A percentile compares a stretch with the other conserved stretches of the same genome.
phyloP scores from a whole-genome alignment of 2,888 invertebrate genomes.

The Liopterus haemorrhoidalis region DNA sequence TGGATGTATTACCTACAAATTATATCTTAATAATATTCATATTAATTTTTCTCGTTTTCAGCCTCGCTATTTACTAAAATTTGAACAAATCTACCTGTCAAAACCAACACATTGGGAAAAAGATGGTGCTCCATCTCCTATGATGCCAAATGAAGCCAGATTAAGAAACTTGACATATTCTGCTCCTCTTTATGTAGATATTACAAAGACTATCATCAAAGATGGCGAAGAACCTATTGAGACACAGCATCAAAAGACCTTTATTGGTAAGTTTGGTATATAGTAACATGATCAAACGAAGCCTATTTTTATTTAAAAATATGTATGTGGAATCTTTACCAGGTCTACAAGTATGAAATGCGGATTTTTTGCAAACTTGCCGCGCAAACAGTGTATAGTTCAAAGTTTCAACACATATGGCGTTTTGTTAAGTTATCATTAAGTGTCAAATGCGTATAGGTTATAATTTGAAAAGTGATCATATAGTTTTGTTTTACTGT shows the following conservation, averaged over 20 bases:
- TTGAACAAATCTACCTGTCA: slow-evolving; percentile 97
- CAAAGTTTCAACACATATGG: too few relatives aligned
- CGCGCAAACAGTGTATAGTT: too few relatives aligned
- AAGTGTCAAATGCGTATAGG: too few relatives aligned
- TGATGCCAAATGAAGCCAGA: slow-evolving; percentile 99
- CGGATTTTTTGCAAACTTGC: too few relatives aligned
- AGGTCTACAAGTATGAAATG: too few relatives aligned
- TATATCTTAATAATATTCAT: too few relatives aligned
- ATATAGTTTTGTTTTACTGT: too few relatives aligned
- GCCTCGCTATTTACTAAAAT: slow-evolving; percentile 88
- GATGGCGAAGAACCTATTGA: slow-evolving; percentile 86
- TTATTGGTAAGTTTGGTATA: slow-evolving; percentile 50
- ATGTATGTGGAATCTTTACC: too few relatives aligned
- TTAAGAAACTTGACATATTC: slow-evolving; percentile 96
- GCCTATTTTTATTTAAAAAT: neutral
- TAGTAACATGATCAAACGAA: neutral
- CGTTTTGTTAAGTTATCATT: too few relatives aligned
- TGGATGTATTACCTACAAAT: too few relatives aligned
- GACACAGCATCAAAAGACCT: slow-evolving; percentile 69
- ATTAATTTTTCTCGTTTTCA: too few relatives aligned
- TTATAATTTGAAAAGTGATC: too few relatives aligned
- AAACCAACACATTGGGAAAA: slow-evolving; percentile 99
- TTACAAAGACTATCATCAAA: slow-evolving; percentile 90
- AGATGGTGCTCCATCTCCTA: slow-evolving; percentile 97
- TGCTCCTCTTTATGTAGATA: slow-evolving; percentile 97